These are phyloP conservation scores for Harmothoe impar DNA, from an alignment of 2,888 invertebrate genomes.

Conservation along the genomic window DNA sequence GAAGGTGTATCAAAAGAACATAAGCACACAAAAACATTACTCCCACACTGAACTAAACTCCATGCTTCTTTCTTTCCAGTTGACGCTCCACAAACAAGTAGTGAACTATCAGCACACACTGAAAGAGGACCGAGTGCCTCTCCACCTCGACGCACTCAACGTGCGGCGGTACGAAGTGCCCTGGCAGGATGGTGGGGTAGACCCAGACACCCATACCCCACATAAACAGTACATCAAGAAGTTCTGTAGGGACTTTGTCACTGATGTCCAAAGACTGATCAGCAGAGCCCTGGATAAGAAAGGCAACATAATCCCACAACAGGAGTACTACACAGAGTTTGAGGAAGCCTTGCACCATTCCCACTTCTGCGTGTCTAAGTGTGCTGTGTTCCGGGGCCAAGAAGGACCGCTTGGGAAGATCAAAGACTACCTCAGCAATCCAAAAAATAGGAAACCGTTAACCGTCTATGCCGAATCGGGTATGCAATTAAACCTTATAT, in stretches of 20 bases:
- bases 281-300: conserved; percentile 70
- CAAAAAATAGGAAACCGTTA: conserved; percentile 72
- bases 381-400: conserved; percentile 79
- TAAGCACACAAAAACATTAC: neutral
- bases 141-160: conserved; percentile 66
- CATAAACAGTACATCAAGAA: conserved; percentile 74
- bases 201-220: conserved; percentile 67
- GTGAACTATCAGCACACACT: conserved; percentile 69
- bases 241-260: conserved; percentile 75
- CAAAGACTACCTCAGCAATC: conserved; percentile 70
- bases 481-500: neutral
- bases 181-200: conserved; percentile 72
- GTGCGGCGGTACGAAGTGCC: conserved; percentile 58
- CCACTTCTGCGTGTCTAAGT: conserved; percentile 77
- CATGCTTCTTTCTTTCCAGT: conserved; percentile 66
- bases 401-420: conserved; percentile 72
- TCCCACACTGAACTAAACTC: neutral
- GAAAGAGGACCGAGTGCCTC: conserved; percentile 69
- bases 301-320: conserved; percentile 70
- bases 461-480: conserved; percentile 77
- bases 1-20: too few species aligned
- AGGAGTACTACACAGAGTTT: conserved; percentile 76
- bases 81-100: conserved; percentile 72
- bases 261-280: conserved; percentile 72
- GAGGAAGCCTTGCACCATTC: conserved; percentile 79